Base-by-base conservation (phyloP, 1,140 invertebrate species). In the Drusus annulatus region DNA sequence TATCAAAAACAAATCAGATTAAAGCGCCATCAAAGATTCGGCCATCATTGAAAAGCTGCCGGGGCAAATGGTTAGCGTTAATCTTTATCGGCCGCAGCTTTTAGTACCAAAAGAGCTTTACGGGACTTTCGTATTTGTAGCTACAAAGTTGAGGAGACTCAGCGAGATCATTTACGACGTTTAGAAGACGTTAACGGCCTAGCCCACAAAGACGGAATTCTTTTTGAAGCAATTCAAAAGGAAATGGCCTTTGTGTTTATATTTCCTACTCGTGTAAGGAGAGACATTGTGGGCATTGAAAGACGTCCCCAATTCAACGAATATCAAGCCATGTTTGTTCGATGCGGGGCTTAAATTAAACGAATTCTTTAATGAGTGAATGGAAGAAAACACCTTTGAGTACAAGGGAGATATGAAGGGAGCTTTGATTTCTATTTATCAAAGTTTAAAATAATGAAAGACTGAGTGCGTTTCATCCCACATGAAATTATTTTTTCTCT, bases 161-260 rank as follows among this genome's bases (percentile, higher is more conserved):
- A 23, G 15, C 52, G 15, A 36, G 21, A 74, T 28, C 52, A 74
- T 74, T 74, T 74, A 74, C 71, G 71, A 74, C 23, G n/a, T 58
- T 56, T 31, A 58, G 71, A 74, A 60, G 21, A 31, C 71, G 25
- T 54, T 74, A 74, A 74, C 23, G 71, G 52, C 71, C 54, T 28
- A 56, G n/a, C 23, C 13, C 16, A 58, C 51, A 74, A 74, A 56
- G 69, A 54, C 69, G 25, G 25, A 31, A 52, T 45, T 74, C 28
- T 54, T 71, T 74, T 25, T 28, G 23, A 74, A 31, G 21, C 71
- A 8, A 56, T 31, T 74, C 28, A 36, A 74, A 56, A 56, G 71
- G 51, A 58, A 74, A 58, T 28, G 51, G 16, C 23, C 17, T 69
- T 69, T 45, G 36, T 36, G 31, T 16, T 25, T 17, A 69, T 36